Evolutionary conservation across 2,113 vertebrate species (phyloP), one percentile per base, ranked within the genome.

Genomic region (Ciconia maguari): DNA sequence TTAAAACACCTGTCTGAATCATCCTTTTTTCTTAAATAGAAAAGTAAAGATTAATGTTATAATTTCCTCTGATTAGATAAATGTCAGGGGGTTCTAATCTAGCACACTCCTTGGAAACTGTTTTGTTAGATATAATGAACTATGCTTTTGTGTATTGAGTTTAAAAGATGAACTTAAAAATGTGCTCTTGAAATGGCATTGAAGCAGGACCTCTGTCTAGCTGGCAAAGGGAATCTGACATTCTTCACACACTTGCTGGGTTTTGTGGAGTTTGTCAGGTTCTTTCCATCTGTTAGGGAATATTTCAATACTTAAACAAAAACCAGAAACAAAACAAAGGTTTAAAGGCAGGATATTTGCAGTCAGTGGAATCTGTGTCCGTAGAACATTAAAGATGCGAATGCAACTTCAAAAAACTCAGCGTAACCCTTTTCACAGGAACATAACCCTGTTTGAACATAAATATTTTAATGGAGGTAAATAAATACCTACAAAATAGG

Each of bases 1-100:
- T 78, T 66, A 49, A 29, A 95, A 79, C 83, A 64, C 84, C 96
- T 95, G 87, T 55, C 83, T 90, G 90, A 83, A 72, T 49, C 83
- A 88, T 86, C 82, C 71, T 42, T 58, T 87, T 70, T 72, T 70
- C 78, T 80, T 83, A 51, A 68, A 25, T 3, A 44, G 91, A 61
- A 86, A 62, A 87, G 81, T 19, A n/a, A 61, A 75, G 72, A 77
- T 78, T 82, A 79, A 64, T 26, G 64, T 76, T 84, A 41, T 74
- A 55, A 91, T 96, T 95, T 69, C 80, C 84, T 69, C 77, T 83
- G 92, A 92, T 92, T 58, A 83, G 96, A 65, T 54, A 83, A 97
- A 82, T 69, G 68, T 68, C 84, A 71, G 87, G 52, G 87, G 83
- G 54, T n/a, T 96, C 85, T 95, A 51, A 57, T 79, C 79, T 62